Base-by-base conservation (phyloP, 2,797 vertebrate species). In the Phataginus tricuspis region DNA sequence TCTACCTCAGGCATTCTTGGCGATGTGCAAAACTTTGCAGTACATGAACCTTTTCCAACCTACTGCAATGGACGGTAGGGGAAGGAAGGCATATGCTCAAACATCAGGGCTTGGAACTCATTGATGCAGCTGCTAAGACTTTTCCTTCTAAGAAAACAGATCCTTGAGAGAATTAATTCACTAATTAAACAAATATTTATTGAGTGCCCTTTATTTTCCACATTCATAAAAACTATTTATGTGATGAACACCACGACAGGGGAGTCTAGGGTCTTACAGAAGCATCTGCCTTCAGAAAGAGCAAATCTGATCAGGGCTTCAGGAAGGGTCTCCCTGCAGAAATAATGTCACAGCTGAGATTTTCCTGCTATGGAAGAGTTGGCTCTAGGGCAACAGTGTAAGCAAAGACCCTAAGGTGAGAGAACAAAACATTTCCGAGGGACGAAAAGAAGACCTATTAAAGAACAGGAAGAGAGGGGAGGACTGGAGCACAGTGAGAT, bases 121-220 rank as follows among this genome's bases (percentile, higher is more conserved):
- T 37, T 18, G 12, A 51, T n/a, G 29, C 4, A 9, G n/a, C 10
- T 34, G 45, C 61, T 61, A 69, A 92, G 53, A 29, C 13, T 79
- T 39, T 61, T 78, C 39, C 72, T 86, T 88, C 72, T n/a, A 85
- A 69, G 78, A 34, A 85, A 90, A 91, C 16, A 69, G 74, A 74
- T 39, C 4, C 27, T 7, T 53, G 1, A 1, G 39, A 83, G 53
- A 75, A 84, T 55, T 25, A 59, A 69, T 13, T 66, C 77, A 75
- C 15, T 57, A 53, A 84, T 21, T 61, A 86, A 79, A 69, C 21
- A 37, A 69, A 8, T 49, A 55, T 57, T 57, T 64, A 42, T 5
- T 23, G n/a, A 68, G 19, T 39, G 34, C 25, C 29, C 69, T 89
- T 94, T 61, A 49, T 37, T 87, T 72, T 64, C 72, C 55, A 57